A percentile compares a stretch with the other conserved stretches of the same genome.
Conservation (phyloP, 2,888 invertebrate genomes). For the Seladonia tumulorum region DNA sequence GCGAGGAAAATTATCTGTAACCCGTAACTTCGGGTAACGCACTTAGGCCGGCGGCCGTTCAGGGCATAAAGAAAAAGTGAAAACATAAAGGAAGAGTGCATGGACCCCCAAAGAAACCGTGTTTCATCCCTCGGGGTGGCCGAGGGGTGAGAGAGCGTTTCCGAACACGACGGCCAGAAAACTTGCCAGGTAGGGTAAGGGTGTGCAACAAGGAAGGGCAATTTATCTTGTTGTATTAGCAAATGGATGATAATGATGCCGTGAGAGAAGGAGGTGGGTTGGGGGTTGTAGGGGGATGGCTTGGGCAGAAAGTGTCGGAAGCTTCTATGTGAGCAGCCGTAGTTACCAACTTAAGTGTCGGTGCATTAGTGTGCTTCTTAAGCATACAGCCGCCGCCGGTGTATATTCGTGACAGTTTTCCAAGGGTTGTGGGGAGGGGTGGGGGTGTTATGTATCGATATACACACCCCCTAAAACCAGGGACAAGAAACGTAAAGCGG, state of each 20-base stretch:
- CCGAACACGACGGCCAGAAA: constrained; percentile 40
- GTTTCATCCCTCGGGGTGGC: not conserved
- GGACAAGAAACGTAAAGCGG: not conserved
- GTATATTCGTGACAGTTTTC: constrained; percentile 41
- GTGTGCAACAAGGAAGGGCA: constrained; percentile 59
- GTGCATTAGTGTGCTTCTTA: constrained; percentile 53
- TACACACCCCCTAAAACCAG: not conserved
- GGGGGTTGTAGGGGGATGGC: constrained; percentile 5
- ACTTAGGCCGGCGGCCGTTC: constrained; percentile 1
- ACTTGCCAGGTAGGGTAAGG: constrained; percentile 45
- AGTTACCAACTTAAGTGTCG: constrained; percentile 58
- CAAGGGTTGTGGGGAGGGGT: not conserved
- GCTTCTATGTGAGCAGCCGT: constrained; percentile 47
- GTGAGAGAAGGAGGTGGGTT: constrained; percentile 23
- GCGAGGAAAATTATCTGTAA: not conserved
- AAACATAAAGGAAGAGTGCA: not conserved
- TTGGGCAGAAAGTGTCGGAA: constrained; percentile 51
- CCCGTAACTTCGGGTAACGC: not conserved
- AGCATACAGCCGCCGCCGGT: constrained; percentile 22
- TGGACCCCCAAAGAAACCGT: constrained; percentile 17
- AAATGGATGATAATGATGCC: constrained; percentile 75
- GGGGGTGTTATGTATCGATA: constrained; percentile 27
- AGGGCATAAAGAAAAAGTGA: not conserved
- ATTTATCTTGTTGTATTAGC: constrained; percentile 77
- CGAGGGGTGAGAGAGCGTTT: constrained; percentile 23